A percentile compares a stretch with the other conserved stretches of the same genome.
These are phyloP conservation scores for Hippocampus zosterae DNA, from an alignment of 2,113 vertebrate genomes.

Conservation along the genomic window DNA sequence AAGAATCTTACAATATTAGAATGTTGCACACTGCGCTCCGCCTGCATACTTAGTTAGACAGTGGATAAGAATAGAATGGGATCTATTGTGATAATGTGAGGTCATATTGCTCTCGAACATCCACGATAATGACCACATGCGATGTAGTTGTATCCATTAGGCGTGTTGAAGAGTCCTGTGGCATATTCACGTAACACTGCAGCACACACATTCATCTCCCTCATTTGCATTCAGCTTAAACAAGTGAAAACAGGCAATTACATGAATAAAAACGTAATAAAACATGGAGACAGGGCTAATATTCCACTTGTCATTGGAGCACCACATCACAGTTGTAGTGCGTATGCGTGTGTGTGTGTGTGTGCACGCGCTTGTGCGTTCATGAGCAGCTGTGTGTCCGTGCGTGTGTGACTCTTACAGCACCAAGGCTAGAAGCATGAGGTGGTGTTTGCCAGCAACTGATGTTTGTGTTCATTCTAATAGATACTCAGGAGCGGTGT, in stretches of 20 bases:
- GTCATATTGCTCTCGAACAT: conserved; percentile 65
- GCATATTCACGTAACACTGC: conserved; percentile 54
- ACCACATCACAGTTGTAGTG: conserved; percentile 46
- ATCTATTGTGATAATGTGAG: conserved; percentile 69
- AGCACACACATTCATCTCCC: conserved; percentile 35
- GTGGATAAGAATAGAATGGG: conserved; percentile 54
- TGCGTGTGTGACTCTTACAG: conserved; percentile 45
- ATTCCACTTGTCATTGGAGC: conserved; percentile 56
- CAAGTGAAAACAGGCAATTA: conserved; percentile 53
- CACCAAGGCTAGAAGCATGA: conserved; percentile 50
- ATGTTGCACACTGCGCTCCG: conserved; percentile 19
- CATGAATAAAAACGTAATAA: conserved; percentile 47
- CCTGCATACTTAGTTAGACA: conserved; percentile 56
- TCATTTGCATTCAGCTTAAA: conserved; percentile 61
- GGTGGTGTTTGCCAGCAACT: conserved; percentile 46
- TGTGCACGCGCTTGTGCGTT: background rate
- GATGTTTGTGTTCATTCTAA: conserved; percentile 69
- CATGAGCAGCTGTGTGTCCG: no score
- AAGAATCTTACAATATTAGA: background rate
- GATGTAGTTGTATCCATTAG: conserved; percentile 71
- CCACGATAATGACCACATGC: conserved; percentile 64
- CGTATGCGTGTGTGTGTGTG: conserved; percentile 23
- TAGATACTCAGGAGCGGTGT: conserved; percentile 57
- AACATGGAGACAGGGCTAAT: conserved; percentile 54
- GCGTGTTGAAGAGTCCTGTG: conserved; percentile 63